Evolutionary conservation across 2,888 invertebrate species (phyloP), one percentile per base, ranked within the genome.

Genomic region (Amiota mariae): DNA sequence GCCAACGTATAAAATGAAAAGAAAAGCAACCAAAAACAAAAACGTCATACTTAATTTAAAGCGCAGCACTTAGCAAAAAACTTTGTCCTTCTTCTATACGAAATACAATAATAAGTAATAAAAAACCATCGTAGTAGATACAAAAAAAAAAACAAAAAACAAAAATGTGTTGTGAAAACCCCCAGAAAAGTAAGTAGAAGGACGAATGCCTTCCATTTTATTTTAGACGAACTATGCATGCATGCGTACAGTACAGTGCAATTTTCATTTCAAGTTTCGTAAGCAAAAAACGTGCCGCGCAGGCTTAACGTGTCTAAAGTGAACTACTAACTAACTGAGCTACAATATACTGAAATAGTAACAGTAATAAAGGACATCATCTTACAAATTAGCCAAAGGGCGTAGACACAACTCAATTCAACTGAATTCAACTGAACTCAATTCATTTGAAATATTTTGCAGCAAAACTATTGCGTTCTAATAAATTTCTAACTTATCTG

Each of bases 381-480:
- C n/a, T 24, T 13, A 46, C 49, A 68, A 68, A 68, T 68, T 68
- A 68, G 67, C 67, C 51, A 54, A 51, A 13, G 67, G 67, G 67
- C 67, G 67, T 68, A 54, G 20, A 54, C 67, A n/a, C n/a, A 51
- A 36, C 63, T 6, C 63, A 9, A 59, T 20, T 15, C 59, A 20
- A 54, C 54, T 36, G 13, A 54, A 54, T 13, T 15, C 54, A 12
- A 51, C n/a, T n/a, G 12, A 51, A 12, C 54, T n/a, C 59, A 59
- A 59, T 15, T 18, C 10, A 59, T 11, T 15, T 15, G n/a, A 59
- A 18, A 82, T 73, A 75, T 77, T n/a, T n/a, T 80, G 85, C 82
- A n/a, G 82, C 77, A 76, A 73, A 79, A 76, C 82, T 79, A 84
- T 77, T 48, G 61, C 71, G 48, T 63, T 18, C n/a, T 36, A n/a